Percentiles rank a stretch among this genome's conserved stretches.
phyloP scores from a whole-genome alignment of 2,797 vertebrate species.

The Eurystomus glaucurus region DNA sequence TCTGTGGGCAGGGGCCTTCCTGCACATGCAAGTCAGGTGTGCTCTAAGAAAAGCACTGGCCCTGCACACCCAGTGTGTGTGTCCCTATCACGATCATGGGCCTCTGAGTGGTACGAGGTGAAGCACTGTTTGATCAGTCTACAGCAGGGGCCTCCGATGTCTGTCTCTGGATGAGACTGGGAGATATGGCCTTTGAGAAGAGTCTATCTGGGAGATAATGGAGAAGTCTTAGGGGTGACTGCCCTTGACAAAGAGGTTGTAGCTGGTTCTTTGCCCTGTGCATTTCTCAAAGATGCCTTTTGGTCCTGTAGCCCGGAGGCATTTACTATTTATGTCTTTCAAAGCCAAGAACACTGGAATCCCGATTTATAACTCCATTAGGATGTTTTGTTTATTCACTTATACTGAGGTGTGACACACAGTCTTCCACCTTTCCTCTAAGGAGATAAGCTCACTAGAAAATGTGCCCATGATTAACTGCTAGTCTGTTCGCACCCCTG shows the following conservation, averaged over 20 bases:
- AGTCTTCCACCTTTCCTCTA: not conserved
- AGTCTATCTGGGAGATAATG: not conserved
- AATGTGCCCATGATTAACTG: not conserved
- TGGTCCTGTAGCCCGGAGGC: not conserved
- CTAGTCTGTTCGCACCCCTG: not conserved
- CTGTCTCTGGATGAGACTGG: not conserved
- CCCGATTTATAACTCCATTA: not conserved
- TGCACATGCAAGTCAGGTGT: not conserved
- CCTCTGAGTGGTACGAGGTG: rapidly evolving
- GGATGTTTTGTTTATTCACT: not conserved
- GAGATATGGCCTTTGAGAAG: not conserved
- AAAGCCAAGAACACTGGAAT: not conserved
- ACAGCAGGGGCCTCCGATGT: not conserved
- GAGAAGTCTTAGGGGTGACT: not conserved
- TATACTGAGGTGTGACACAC: not conserved
- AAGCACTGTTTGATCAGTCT: not conserved
- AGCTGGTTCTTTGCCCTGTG: not conserved
- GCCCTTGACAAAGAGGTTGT: not conserved
- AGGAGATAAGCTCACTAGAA: not conserved
- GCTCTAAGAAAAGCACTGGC: not conserved
- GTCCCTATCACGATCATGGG: rapidly evolving
- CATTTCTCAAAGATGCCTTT: not conserved
- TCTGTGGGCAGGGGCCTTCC: not conserved
- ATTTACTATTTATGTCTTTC: not conserved
- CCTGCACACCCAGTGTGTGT: not conserved